Evolutionary conservation across 2,888 invertebrate species (phyloP).

Genomic region (Catocala nupta): DNA sequence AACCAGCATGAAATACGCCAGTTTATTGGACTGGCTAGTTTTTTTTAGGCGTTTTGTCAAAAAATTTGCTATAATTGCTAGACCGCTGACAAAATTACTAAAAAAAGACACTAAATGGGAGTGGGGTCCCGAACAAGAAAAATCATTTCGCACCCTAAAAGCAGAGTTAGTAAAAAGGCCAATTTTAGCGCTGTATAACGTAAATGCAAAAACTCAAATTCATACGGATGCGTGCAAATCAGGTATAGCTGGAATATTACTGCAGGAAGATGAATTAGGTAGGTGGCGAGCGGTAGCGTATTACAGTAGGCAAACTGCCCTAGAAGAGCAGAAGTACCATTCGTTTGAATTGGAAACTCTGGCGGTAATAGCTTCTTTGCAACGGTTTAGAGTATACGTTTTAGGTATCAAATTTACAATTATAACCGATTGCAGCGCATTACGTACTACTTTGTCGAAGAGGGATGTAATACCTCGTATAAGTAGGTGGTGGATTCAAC

Average conservation of each 20-base stretch:
- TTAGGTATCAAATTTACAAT: constrained; percentile 17
- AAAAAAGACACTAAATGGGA: not conserved
- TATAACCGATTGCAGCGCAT: constrained; percentile 16
- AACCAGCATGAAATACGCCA: constrained; percentile 20
- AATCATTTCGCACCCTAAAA: constrained; percentile 49
- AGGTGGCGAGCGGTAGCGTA: constrained; percentile 23
- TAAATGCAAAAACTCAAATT: constrained; percentile 43
- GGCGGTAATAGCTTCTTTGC: constrained; percentile 40
- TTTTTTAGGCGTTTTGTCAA: constrained; percentile 18
- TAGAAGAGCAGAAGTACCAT: constrained; percentile 28
- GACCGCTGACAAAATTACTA: constrained; percentile 4
- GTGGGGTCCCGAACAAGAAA: constrained; percentile 26
- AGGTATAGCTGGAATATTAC: constrained; percentile 56
- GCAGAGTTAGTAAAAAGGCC: constrained; percentile 42
- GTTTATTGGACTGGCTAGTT: constrained; percentile 9
- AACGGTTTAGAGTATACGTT: constrained; percentile 36
- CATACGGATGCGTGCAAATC: constrained; percentile 62
- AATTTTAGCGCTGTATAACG: constrained; percentile 53
- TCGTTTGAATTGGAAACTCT: constrained; percentile 25
- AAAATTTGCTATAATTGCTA: constrained; percentile 8
- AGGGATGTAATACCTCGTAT: constrained; percentile 37
- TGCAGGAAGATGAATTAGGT: constrained; percentile 46
- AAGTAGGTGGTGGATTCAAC: constrained; percentile 56
- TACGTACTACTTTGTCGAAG: constrained; percentile 5
- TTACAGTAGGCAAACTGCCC: constrained; percentile 32